These are phyloP conservation scores for Myiagra hebetior DNA, from an alignment of 2,113 vertebrate genomes.

Conservation along the genomic window DNA sequence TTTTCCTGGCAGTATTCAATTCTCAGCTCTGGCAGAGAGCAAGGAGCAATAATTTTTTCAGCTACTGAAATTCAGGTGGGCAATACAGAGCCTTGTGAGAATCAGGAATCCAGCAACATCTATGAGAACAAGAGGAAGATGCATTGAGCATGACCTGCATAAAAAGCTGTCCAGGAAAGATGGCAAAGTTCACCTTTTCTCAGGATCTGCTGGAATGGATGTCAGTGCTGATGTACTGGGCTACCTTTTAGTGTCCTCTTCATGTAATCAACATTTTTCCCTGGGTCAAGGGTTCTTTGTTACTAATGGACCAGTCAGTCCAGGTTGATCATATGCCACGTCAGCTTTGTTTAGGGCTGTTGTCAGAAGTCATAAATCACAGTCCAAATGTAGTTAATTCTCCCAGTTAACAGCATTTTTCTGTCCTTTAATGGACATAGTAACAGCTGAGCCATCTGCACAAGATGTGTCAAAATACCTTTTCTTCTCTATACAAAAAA, in stretches of 20 bases:
- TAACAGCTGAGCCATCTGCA: not conserved
- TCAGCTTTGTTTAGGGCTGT: not conserved
- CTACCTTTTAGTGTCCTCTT: not conserved
- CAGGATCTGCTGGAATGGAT: not conserved
- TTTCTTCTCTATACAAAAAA: not conserved
- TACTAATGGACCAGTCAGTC: conserved; percentile 24
- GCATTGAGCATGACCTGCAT: not conserved
- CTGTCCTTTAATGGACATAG: not conserved
- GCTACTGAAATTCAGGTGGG: not conserved
- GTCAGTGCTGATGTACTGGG: not conserved
- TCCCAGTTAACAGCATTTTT: not conserved
- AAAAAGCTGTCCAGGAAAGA: not conserved
- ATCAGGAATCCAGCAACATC: not conserved
- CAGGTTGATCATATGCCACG: not conserved
- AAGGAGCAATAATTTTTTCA: not conserved
- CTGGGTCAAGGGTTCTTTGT: not conserved
- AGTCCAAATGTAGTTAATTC: conserved; percentile 18
- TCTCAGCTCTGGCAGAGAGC: not conserved
- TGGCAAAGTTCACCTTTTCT: not conserved
- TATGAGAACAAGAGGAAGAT: not conserved
- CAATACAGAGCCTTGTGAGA: not conserved
- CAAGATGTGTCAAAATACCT: not conserved
- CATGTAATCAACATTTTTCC: not conserved
- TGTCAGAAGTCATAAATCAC: conserved; percentile 25
- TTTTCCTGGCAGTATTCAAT: not conserved